Evolutionary conservation across 2,797 vertebrate species (phyloP).

Genomic region (Ataeniobius toweri): DNA sequence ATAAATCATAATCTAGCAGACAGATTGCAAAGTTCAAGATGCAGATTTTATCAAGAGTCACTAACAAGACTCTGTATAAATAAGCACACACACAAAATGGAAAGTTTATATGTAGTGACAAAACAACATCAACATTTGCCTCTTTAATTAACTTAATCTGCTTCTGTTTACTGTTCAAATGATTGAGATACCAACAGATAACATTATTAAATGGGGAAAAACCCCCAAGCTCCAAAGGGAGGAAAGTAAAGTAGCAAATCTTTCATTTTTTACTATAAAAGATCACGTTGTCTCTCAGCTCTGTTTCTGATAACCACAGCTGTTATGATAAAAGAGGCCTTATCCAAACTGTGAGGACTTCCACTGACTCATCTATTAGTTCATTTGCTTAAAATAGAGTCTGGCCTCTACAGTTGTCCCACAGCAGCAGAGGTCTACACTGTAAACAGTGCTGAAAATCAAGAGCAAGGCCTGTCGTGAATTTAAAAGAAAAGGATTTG

Average conservation of each 20-base stretch:
- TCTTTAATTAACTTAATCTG: conserved; percentile 9
- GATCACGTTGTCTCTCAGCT: conserved; percentile 40
- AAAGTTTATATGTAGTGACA: conserved; percentile 33
- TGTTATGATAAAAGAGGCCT: conserved; percentile 61
- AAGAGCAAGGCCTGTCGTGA: conserved; percentile 2
- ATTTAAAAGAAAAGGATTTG: conserved; percentile 5
- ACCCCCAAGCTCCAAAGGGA: conserved; percentile 18
- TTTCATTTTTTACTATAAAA: conserved; percentile 28
- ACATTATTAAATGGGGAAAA: not conserved
- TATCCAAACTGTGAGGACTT: conserved; percentile 57
- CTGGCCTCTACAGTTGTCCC: conserved; percentile 47
- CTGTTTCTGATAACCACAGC: conserved; percentile 65
- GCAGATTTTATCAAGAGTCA: conserved; percentile 41
- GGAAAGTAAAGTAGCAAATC: conserved; percentile 27
- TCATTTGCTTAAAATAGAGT: conserved; percentile 60
- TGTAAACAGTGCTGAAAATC: conserved; percentile 33
- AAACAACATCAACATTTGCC: conserved; percentile 35
- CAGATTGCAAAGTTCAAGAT: conserved; percentile 51
- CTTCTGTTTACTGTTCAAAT: conserved; percentile 51
- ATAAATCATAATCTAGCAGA: conserved; percentile 62
- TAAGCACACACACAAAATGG: conserved; percentile 19
- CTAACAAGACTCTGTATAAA: conserved; percentile 28
- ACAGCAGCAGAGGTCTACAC: conserved; percentile 20
- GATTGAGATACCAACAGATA: conserved; percentile 11
- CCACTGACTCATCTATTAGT: conserved; percentile 58